Percentiles rank a stretch among this genome's conserved stretches.
phyloP scores from a whole-genome alignment of 2,113 vertebrate genomes.

The Tachysurus fulvidraco region DNA sequence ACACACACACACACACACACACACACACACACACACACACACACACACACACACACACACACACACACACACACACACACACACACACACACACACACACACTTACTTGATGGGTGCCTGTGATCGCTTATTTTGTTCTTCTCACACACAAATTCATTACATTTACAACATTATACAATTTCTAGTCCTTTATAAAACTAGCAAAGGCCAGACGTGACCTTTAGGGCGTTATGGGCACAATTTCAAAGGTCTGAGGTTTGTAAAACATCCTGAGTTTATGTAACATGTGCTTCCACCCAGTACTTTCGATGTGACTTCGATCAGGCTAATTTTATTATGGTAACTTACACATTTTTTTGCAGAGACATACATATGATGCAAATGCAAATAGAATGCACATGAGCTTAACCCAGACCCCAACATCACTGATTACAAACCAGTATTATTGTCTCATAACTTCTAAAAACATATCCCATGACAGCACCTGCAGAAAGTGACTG shows the following conservation, averaged over 20 bases:
- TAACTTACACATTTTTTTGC: neutral
- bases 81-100: neutral
- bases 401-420: neutral
- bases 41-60: no score
- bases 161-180: neutral
- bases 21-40: neutral
- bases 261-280: neutral
- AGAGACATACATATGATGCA: neutral
- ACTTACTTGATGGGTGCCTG: neutral
- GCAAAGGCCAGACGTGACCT: neutral
- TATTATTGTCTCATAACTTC: neutral
- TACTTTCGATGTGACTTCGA: conserved; percentile 2
- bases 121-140: neutral
- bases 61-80: neutral
- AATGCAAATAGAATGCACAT: neutral
- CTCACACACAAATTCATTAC: neutral
- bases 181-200: neutral
- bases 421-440: neutral
- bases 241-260: neutral
- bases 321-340: neutral
- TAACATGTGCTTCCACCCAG: neutral
- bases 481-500: neutral
- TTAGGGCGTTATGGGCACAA: neutral
- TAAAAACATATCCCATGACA: neutral
- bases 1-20: neutral